Evolutionary conservation across 2,113 vertebrate species (phyloP).

Genomic region (Geococcyx californianus): DNA sequence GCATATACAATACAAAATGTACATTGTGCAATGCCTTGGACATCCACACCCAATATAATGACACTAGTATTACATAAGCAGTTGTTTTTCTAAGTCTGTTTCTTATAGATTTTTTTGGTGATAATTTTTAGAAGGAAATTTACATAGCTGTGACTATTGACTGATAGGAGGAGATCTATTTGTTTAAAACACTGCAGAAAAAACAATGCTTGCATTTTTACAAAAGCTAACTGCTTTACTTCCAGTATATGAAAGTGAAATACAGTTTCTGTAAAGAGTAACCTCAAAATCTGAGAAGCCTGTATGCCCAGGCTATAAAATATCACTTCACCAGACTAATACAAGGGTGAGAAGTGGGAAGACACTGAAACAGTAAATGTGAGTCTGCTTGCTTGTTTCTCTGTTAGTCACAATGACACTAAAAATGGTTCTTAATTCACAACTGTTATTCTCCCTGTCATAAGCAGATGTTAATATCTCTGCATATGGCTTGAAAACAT

Average conservation of each 20-base stretch:
- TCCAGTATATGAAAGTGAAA: not conserved
- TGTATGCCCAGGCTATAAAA: not conserved
- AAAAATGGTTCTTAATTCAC: not conserved
- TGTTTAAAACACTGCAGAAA: conserved; percentile 8
- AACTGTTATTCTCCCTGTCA: not conserved
- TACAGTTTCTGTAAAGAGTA: not conserved
- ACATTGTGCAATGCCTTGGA: not conserved
- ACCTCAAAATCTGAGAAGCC: not conserved
- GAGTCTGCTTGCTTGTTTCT: not conserved
- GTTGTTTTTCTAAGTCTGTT: not conserved
- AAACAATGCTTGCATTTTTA: not conserved
- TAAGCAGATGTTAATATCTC: not conserved
- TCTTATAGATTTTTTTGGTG: conserved; percentile 24
- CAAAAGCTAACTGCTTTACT: not conserved
- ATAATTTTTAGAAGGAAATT: conserved; percentile 4
- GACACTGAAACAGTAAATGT: not conserved
- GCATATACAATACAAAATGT: not conserved
- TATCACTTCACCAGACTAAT: not conserved
- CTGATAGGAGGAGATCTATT: not conserved
- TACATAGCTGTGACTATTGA: not conserved
- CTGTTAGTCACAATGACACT: not conserved
- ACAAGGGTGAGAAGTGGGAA: not conserved
- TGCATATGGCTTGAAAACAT: not conserved
- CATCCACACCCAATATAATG: not conserved
- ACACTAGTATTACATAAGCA: not conserved